Percentiles rank a stretch among this genome's conserved stretches.
These are phyloP conservation scores for Holcopasites calliopsidis DNA, from an alignment of 1,140 invertebrate genomes.

Conservation along the genomic window DNA sequence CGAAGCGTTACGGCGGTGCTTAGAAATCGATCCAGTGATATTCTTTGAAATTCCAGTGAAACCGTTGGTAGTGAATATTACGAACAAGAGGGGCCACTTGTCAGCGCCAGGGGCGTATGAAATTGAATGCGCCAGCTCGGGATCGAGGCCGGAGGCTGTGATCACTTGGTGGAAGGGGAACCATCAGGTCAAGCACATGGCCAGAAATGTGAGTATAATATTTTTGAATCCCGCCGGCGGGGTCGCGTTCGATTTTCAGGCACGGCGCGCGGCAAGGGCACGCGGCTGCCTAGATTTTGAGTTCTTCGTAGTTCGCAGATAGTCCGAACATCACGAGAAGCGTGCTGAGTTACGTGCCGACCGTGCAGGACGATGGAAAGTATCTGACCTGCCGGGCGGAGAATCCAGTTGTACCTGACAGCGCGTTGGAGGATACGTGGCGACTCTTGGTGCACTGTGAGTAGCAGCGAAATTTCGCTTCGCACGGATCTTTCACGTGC, in stretches of 20 bases:
- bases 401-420: slow-evolving; percentile 79
- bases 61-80: slow-evolving; percentile 72
- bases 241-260: not conserved
- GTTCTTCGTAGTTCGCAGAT: slow-evolving; percentile 69
- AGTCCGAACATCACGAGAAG: slow-evolving; percentile 69
- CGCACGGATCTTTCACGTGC: not conserved
- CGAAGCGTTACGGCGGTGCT: too few relatives aligned
- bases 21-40: not conserved
- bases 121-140: slow-evolving; percentile 89
- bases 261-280: too few relatives aligned
- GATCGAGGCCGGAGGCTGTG: slow-evolving; percentile 89
- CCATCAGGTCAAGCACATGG: slow-evolving; percentile 88
- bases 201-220: slow-evolving; percentile 87
- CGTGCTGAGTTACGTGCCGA: slow-evolving; percentile 81
- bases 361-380: slow-evolving; percentile 85
- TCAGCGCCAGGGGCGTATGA: slow-evolving; percentile 85
- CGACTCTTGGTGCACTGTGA: slow-evolving; percentile 80
- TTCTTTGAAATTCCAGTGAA: slow-evolving; percentile 63
- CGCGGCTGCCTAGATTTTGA: slow-evolving; percentile 47
- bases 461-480: slow-evolving; percentile 52
- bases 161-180: slow-evolving; percentile 92
- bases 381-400: slow-evolving; percentile 85
- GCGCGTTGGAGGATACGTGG: slow-evolving; percentile 79
- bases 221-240: not conserved
- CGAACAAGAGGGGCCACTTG: slow-evolving; percentile 66